These are phyloP conservation scores for Eupithecia inturbata DNA, from an alignment of 2,888 invertebrate species.

Conservation along the genomic window DNA sequence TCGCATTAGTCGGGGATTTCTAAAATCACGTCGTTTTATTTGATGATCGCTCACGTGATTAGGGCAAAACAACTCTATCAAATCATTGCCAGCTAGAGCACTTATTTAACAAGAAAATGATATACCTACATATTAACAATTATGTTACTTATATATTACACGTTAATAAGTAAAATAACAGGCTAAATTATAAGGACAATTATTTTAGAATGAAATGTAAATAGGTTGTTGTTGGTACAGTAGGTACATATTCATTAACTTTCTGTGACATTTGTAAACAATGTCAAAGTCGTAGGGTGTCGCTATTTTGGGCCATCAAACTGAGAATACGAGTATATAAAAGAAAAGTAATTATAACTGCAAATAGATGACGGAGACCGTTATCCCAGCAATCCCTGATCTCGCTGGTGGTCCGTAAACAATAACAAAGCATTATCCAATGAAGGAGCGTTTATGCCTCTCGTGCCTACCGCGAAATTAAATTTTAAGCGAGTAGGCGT, in stretches of 20 bases:
- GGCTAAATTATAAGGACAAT: not conserved
- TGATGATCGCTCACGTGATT: not conserved
- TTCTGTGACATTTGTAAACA: not conserved
- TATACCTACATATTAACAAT: too few relatives aligned
- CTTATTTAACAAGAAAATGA: too few relatives aligned
- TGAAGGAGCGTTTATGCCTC: conserved; percentile 52
- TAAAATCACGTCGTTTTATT: not conserved
- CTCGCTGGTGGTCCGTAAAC: conserved; percentile 76
- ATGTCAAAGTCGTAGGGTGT: not conserved
- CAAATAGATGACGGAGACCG: conserved; percentile 10
- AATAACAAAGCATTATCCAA: conserved; percentile 74
- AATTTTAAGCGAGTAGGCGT: conserved; percentile 36
- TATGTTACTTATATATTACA: too few relatives aligned
- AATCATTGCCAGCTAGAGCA: not conserved
- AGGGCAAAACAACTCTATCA: not conserved
- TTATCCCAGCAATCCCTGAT: conserved; percentile 43
- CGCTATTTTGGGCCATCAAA: not conserved
- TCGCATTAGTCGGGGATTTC: not conserved
- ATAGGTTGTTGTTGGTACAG: not conserved
- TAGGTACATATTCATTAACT: not conserved
- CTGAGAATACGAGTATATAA: too few relatives aligned
- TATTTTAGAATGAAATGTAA: not conserved
- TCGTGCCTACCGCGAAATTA: conserved; percentile 58
- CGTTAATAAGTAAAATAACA: too few relatives aligned
- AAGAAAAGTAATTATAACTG: not conserved